Evolutionary conservation across 2,113 vertebrate genomes (phyloP), one percentile per base, ranked within the genome.

Genomic region (Fulica atra): DNA sequence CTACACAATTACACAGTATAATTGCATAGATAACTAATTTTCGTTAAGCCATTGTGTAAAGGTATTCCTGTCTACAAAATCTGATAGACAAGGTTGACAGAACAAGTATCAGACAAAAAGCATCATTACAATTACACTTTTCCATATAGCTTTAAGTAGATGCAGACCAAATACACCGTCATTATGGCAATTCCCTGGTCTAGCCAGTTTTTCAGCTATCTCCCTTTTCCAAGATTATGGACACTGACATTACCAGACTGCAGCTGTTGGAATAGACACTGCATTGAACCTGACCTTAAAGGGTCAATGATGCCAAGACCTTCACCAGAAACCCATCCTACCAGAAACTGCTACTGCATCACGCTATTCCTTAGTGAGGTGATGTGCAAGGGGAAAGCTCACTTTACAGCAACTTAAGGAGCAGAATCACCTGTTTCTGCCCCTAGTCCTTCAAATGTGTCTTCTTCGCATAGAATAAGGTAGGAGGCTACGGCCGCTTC

Each of bases 331-430:
- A 60, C 4, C 29, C 26, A 48, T 12, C 44, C 35, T 4, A n/a
- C 42, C 35, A 33, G 0, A 5, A 31, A 18, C 2, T n/a, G 50
- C 35, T 56, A 2, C 71, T 6, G 42, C 54, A 18, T 18, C 53
- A 38, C n/a, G 9, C 28, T 12, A 1, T 6, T 31, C 29, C 23
- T 71, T 25, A 13, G 2, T 2, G 63, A 25, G 0, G 35, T 18
- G 17, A 72, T 4, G 7, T 9, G 35, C 53, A 42, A 69, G n/a
- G 16, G 16, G 13, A 70, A 83, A 73, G 28, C 3, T 42, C 1
- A 0, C 17, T 33, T 61, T 57, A 33, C 21, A 42, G 33, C 33
- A 46, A 7, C 21, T 63, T 63, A 16, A 23, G 23, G 18, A 72
- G 42, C 24, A 89, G 71, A 51, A 86, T 17, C 17, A 26, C 26